Conservation (phyloP, 1,140 invertebrate genomes). For the Theocolax elegans region DNA sequence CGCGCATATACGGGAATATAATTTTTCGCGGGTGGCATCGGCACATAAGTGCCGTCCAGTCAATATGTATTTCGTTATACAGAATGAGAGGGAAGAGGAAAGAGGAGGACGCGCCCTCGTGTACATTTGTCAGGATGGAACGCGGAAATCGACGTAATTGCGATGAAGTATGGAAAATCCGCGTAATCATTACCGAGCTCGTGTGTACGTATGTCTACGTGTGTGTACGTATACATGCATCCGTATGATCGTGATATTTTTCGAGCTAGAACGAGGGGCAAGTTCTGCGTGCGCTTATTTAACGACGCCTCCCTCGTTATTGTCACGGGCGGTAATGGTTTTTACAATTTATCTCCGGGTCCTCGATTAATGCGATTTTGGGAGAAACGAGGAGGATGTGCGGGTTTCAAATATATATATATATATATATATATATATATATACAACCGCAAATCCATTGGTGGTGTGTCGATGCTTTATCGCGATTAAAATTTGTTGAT, state of each 20-base stretch:
- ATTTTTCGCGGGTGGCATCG: neutral
- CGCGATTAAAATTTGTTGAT: slow-evolving; percentile 30
- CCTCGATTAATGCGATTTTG: slow-evolving; percentile 27
- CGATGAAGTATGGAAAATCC: slow-evolving; percentile 37
- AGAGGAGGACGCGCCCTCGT: too few relatives aligned
- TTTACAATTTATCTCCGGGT: slow-evolving; percentile 30
- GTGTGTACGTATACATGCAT: too few relatives aligned
- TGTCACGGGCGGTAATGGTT: slow-evolving; percentile 14
- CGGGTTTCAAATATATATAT: too few relatives aligned
- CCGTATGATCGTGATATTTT: too few relatives aligned
- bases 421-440: too few relatives aligned
- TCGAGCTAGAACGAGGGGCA: too few relatives aligned
- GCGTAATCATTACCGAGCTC: slow-evolving; percentile 25
- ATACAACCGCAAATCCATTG: neutral
- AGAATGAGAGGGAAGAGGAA: too few relatives aligned
- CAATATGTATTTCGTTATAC: too few relatives aligned
- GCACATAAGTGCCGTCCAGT: neutral
- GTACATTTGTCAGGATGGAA: slow-evolving; percentile 17
- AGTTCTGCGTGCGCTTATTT: slow-evolving; percentile 19
- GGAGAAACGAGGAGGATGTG: too few relatives aligned
- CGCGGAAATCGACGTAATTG: slow-evolving; percentile 36
- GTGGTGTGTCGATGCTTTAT: neutral
- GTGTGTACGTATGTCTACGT: neutral
- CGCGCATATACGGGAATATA: slow-evolving; percentile 3
- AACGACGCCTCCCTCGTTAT: neutral